Conservation (phyloP, 2,888 invertebrate genomes). For the Cataglyphis altisquamis region DNA sequence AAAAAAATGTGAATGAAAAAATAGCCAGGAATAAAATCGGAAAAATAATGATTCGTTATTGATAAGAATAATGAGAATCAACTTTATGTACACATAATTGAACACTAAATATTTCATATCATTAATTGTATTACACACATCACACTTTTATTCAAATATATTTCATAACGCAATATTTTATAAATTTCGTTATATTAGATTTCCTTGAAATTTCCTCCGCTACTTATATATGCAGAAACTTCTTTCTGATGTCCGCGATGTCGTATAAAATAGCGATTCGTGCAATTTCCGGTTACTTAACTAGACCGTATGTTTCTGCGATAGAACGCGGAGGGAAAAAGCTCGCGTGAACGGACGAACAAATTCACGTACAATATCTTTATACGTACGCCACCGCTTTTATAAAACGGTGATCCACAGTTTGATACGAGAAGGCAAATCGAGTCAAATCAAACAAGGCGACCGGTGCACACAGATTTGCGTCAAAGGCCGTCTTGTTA, state of each 20-base stretch:
- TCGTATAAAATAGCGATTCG: not conserved
- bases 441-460: not conserved
- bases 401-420: not conserved
- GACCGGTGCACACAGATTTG: conserved; percentile 66
- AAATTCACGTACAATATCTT: conserved; percentile 8
- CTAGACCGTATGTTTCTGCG: conserved; percentile 5
- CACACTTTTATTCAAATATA: not conserved
- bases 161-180: not conserved
- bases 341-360: not conserved
- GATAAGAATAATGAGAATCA: not conserved
- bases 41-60: not conserved
- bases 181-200: not conserved
- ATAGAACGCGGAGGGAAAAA: conserved; percentile 16
- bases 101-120: conserved; percentile 6
- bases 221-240: not conserved
- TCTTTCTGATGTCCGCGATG: not conserved
- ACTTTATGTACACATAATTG: not conserved
- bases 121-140: not conserved
- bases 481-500: conserved; percentile 64
- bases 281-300: conserved; percentile 46
- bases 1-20: conserved; percentile 1
- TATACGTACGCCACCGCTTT: conserved; percentile 14
- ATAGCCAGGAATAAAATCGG: not conserved
- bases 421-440: not conserved
- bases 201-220: not conserved